Base-by-base conservation (phyloP, 2,113 vertebrate genomes). In the Phalacrocorax carbo region DNA sequence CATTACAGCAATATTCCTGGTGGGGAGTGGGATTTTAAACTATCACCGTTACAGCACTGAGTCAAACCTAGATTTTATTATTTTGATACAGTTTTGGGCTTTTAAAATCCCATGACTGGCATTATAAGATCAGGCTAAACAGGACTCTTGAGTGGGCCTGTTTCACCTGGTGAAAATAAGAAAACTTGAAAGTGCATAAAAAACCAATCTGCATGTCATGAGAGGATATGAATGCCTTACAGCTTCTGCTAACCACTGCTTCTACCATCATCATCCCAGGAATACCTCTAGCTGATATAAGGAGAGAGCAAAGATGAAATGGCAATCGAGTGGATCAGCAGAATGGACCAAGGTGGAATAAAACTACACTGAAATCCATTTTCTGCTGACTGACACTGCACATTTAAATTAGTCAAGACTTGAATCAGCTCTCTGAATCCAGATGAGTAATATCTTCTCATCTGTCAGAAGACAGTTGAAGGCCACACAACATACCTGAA, bases 271-370 rank as follows among this genome's bases (percentile, higher is more conserved):
- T 12, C 52, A 69, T 14, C 48, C 42, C 17, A 71, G 2, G 1
- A 72, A n/a, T 8, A 48, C 2, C 10, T 72, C 40, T 21, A 55
- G 22, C 10, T 32, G 26, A 72, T 7, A 57, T 1, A 80, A 90
- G 26, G 15, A 8, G 2, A 68, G 1, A 42, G 13, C 6, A 61
- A 57, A 75, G 19, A 22, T 38, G 36, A 78, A 84, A 89, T 2
- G 1, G 32, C 12, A 82, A 25, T 0, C 2, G 13, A 69, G 17
- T 0, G 1, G 10, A 88, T 54, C 36, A 70, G 19, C 15, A 58
- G 17, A 52, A 82, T 5, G 5, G 18, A 80, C 7, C 9, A 25
- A 20, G 1, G 8, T 0, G 6, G 21, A 14, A 60, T 14, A 84
- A 77, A 90, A 69, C 13, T 32, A 51, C 2, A 65, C 15, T 11